Evolutionary conservation across 2,797 vertebrate species (phyloP), one percentile per base, ranked within the genome.

Genomic region (Schizopygopsis pylzovi): DNA sequence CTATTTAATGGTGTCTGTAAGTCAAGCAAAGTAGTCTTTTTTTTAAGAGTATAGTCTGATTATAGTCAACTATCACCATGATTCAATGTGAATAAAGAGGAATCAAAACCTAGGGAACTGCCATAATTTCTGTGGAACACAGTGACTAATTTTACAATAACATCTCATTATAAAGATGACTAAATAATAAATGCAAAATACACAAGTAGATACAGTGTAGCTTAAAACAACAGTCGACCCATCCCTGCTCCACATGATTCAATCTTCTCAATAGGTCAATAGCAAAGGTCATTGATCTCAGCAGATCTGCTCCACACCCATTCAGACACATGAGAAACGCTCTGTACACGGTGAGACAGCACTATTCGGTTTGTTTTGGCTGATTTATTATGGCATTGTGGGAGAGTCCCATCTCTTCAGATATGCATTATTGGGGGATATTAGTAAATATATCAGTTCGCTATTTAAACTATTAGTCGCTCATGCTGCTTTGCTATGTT

Each of bases 271-370:
- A 49, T 6, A 28, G 25, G 25, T 28, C 25, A 28, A 28, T 28
- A 28, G 63, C 45, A 81, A 81, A 81, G 63, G 47, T 59, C 75
- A 78, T 0, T 67, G 7, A 71, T 10, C 16, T 59, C 43, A 76
- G 20, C 22, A 73, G 70, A 75, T 67, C 45, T 68, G 45, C 52
- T 79, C 52, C 65, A 47, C 76, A n/a, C 65, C 83, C 63, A 79
- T 33, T 37, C 16, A 16, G 49, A 84, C 22, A 67, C 65, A 79
- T 9, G 41, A 70, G 47, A 78, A 78, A 56, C 11, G 37, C 47
- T n/a, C 47, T 54, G 7, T 45, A 6, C 56, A 75, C 8, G 6
- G 43, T 52, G 33, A 77, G 45, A 76, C 72, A 77, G 72, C 72
- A 65, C 20, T n/a, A 18, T 77, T 84, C 47, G 10, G 33, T 68